A percentile compares a stretch with the other conserved stretches of the same genome.
phyloP scores from a whole-genome alignment of 2,888 invertebrate species.

The Drosophila cyrtoloma region DNA sequence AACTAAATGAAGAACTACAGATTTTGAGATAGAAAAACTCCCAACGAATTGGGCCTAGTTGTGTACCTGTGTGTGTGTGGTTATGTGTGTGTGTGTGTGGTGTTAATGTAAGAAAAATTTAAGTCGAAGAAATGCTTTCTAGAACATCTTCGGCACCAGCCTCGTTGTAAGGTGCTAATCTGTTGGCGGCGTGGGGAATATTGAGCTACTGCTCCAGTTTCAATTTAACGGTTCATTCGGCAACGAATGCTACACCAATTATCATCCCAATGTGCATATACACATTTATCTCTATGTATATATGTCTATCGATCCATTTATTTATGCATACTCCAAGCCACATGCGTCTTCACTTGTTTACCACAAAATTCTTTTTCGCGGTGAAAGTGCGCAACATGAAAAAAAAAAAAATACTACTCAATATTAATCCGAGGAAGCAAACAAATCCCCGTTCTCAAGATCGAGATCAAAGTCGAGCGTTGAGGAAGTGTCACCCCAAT shows the following conservation, averaged over 20 bases:
- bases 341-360: constrained; percentile 54
- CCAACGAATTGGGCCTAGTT: constrained; percentile 2
- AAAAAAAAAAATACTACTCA: neutral
- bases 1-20: constrained; percentile 51
- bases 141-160: constrained; percentile 57
- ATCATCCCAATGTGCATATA: constrained; percentile 47
- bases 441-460: neutral
- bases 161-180: constrained; percentile 72
- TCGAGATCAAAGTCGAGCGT: constrained; percentile 14
- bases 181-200: constrained; percentile 54
- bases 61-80: neutral
- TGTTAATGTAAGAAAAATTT: constrained; percentile 70
- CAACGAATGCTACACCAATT: constrained; percentile 65
- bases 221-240: constrained; percentile 72
- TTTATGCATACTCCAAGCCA: constrained; percentile 54
- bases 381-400: constrained; percentile 70
- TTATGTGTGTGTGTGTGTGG: constrained; percentile 26
- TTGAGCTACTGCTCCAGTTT: constrained; percentile 71
- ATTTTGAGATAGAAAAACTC: constrained; percentile 58
- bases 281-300: constrained; percentile 1
- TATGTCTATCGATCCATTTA: constrained; percentile 52
- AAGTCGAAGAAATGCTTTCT: constrained; percentile 56
- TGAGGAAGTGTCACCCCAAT: constrained; percentile 22
- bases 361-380: constrained; percentile 65
- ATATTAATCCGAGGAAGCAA: neutral